Percentiles rank a stretch among this genome's conserved stretches.
phyloP scores from a whole-genome alignment of 2,888 invertebrate species.

The Drosophila vallismaia region DNA sequence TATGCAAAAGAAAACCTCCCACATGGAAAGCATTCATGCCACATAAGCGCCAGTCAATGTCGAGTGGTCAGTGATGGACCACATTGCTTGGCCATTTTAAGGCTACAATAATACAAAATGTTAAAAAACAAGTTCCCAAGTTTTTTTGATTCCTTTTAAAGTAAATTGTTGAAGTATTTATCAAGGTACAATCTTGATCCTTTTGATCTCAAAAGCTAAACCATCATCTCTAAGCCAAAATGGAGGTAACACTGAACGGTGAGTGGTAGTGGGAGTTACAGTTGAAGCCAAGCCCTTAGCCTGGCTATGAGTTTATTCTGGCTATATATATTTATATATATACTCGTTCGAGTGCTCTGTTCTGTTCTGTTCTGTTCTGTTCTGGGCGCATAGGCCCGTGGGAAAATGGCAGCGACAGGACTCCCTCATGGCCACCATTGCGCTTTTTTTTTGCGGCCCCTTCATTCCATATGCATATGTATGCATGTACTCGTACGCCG shows the following conservation, averaged over 20 bases:
- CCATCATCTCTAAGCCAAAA: slow-evolving; percentile 18
- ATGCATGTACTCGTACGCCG: slow-evolving; percentile 36
- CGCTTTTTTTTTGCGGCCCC: slow-evolving; percentile 55
- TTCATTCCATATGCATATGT: slow-evolving; percentile 17
- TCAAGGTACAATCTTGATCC: background rate
- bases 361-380: slow-evolving; percentile 18
- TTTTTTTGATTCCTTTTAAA: too few species aligned
- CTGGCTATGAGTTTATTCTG: background rate
- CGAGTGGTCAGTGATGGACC: slow-evolving; percentile 40
- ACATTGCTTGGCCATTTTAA: slow-evolving; percentile 8
- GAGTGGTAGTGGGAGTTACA: slow-evolving; percentile 30
- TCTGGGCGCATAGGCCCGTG: slow-evolving; percentile 53
- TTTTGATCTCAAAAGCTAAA: slow-evolving; percentile 3
- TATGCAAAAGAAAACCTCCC: slow-evolving; percentile 10
- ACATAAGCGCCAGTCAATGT: slow-evolving; percentile 23
- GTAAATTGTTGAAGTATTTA: too few species aligned
- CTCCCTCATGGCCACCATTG: slow-evolving; percentile 62
- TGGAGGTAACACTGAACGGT: slow-evolving; percentile 7
- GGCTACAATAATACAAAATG: background rate
- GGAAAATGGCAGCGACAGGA: slow-evolving; percentile 61
- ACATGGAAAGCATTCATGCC: slow-evolving; percentile 16
- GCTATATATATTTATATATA: slow-evolving; percentile 7
- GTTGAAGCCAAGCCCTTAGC: slow-evolving; percentile 28
- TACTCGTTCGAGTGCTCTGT: slow-evolving; percentile 6
- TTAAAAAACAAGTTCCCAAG: too few species aligned